Percentiles rank a stretch among this genome's conserved stretches.
phyloP scores from a whole-genome alignment of 2,113 vertebrate genomes.

The Odobenus rosmarus region DNA sequence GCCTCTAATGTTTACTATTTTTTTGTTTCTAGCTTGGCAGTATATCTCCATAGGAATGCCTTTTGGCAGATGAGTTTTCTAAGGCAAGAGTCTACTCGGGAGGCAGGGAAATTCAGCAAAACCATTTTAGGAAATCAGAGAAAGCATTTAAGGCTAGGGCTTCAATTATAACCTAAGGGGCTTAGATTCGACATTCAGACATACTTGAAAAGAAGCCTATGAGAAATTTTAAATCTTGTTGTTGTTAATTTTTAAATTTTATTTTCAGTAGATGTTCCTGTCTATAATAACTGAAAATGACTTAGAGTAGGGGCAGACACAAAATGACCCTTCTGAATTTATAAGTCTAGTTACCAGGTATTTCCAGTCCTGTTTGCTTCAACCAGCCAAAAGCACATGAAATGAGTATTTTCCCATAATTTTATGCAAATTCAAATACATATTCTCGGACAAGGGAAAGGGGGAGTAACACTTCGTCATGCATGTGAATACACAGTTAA shows the following conservation, averaged over 20 bases:
- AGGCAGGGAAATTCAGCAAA: constrained; percentile 53
- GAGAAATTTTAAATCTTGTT: neutral
- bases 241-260: neutral
- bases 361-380: neutral
- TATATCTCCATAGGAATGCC: constrained; percentile 59
- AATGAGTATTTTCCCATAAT: neutral
- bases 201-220: neutral
- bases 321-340: neutral
- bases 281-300: neutral
- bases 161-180: neutral
- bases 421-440: neutral
- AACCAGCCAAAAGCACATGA: neutral
- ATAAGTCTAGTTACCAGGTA: neutral
- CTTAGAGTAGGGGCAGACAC: neutral
- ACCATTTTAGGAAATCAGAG: constrained; percentile 46
- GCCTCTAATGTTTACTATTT: constrained; percentile 65
- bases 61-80: constrained; percentile 51
- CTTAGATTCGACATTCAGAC: neutral
- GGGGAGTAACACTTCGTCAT: neutral
- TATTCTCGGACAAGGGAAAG: neutral
- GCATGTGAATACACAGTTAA: neutral
- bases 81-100: constrained; percentile 24
- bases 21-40: constrained; percentile 61
- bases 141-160: neutral
- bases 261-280: neutral